phyloP scores from a whole-genome alignment of 2,113 vertebrate genomes.

The Taurulus bubalis region DNA sequence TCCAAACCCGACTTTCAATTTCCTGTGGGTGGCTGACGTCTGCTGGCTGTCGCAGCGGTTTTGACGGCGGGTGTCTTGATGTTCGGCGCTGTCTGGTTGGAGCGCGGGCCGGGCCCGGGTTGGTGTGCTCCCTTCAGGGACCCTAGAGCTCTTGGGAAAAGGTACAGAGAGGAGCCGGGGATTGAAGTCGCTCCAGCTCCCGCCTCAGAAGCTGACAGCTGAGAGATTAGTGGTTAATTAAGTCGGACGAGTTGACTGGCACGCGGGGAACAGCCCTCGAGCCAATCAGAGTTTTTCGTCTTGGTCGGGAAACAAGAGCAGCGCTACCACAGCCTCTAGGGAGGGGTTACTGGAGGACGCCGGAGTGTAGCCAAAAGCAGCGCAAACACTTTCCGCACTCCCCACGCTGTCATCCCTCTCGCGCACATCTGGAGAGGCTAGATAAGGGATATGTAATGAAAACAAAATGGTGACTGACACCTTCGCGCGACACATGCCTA shows the following conservation, averaged over 20 bases:
- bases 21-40: slow-evolving; percentile 69
- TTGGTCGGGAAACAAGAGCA: slow-evolving; percentile 52
- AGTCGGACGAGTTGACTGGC: slow-evolving; percentile 71
- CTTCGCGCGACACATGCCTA: slow-evolving; percentile 16
- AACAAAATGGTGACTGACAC: slow-evolving; percentile 67
- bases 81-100: slow-evolving; percentile 37
- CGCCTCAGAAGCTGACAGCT: slow-evolving; percentile 72
- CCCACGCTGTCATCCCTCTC: slow-evolving; percentile 39
- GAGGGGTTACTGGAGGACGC: slow-evolving; percentile 34
- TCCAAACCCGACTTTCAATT: slow-evolving; percentile 58
- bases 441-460: slow-evolving; percentile 61
- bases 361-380: slow-evolving; percentile 48
- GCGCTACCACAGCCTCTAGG: slow-evolving; percentile 41
- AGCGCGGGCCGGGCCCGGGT: slow-evolving; percentile 2
- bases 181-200: slow-evolving; percentile 74
- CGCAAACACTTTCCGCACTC: slow-evolving; percentile 44
- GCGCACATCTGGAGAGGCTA: slow-evolving; percentile 59
- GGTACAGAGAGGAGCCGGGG: slow-evolving; percentile 54
- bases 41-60: slow-evolving; percentile 44
- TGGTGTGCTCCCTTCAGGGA: slow-evolving; percentile 43
- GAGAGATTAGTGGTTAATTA: slow-evolving; percentile 79
- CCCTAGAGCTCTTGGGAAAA: slow-evolving; percentile 58
- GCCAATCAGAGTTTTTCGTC: slow-evolving; percentile 63
- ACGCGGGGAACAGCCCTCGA: slow-evolving; percentile 56
- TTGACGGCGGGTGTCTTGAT: slow-evolving; percentile 57